Evolutionary conservation across 2,797 vertebrate genomes (phyloP), one percentile per base, ranked within the genome.

Genomic region (Chloroceryle amazona): DNA sequence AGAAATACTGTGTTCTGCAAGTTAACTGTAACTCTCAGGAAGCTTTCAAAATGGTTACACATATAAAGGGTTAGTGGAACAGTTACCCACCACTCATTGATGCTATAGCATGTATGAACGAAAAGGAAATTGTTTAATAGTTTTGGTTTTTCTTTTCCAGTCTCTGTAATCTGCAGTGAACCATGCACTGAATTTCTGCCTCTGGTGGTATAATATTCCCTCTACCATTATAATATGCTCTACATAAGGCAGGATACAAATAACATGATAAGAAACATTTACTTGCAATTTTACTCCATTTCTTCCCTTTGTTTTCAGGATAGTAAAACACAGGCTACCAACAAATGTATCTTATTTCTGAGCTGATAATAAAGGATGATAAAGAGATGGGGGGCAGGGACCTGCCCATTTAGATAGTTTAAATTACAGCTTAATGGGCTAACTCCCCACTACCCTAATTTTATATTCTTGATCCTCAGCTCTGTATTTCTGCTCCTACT

Each of bases 381-480:
- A 60, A n/a, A 80, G 62, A 66, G 31, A 63, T 25, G 46, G 3
- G 2, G 37, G 23, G 10, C 2, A 5, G 3, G 4, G 28, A 42
- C 37, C 19, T 74, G 20, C 68, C 35, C 39, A 66, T 86, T 96
- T 89, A 86, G 39, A 26, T 60, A 85, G 67, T 42, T 86, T 85
- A 92, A 96, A 83, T 90, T 94, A 54, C 75, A 91, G 20, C 26
- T 81, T 92, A 92, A 89, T 87, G 79, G 44, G 29, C 78, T 93
- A 91, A 82, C 39, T 87, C 44, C 29, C 58, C 39, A 61, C 58
- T 65, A 93, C 89, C 46, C 72, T 92, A 47, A 94, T 89, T 94
- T 94, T 68, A 78, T 67, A 33, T 47, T 87, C 79, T 80, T 91
- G 83, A 68, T 58, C n/a, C 19, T 91, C 63, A 78, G 22, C 29